Evolutionary conservation across 2,797 vertebrate genomes (phyloP).

Genomic region (Lepilemur septentrionalis): DNA sequence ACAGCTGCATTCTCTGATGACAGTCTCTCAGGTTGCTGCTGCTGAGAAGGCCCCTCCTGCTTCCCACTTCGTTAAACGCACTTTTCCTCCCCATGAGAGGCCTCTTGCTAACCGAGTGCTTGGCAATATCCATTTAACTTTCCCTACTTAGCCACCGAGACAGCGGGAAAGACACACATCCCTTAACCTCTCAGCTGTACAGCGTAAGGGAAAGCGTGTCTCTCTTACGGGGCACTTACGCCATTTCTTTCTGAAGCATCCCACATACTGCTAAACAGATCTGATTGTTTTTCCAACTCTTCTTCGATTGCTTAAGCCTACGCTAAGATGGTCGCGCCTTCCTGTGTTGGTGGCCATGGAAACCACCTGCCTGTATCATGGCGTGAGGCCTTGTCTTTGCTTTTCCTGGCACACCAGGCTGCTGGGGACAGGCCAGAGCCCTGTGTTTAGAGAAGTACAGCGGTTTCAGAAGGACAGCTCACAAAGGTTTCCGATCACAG

Average conservation of each 20-base stretch:
- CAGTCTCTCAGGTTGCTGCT: slow-evolving; percentile 52
- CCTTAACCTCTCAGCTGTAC: slow-evolving; percentile 34
- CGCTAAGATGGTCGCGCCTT: background rate
- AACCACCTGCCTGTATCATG: background rate
- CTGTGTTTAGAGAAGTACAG: background rate
- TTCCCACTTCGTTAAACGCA: slow-evolving; percentile 34
- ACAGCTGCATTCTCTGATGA: background rate
- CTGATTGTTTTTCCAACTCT: background rate
- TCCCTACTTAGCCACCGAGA: background rate
- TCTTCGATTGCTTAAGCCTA: slow-evolving; percentile 4
- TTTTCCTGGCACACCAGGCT: background rate
- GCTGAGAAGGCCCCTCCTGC: background rate
- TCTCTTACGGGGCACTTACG: background rate
- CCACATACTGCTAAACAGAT: slow-evolving; percentile 11
- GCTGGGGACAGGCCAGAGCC: background rate
- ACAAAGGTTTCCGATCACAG: background rate
- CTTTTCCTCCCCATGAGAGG: background rate
- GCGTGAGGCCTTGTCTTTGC: background rate
- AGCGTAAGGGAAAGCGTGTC: background rate
- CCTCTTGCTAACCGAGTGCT: background rate
- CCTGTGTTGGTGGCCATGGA: background rate
- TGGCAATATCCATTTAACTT: background rate
- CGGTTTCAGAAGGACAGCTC: background rate
- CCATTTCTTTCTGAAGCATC: slow-evolving; percentile 50
- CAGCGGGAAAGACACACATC: background rate